A percentile compares a stretch with the other conserved stretches of the same genome.
Conservation (phyloP, 2,797 vertebrate genomes). For the Holocentrus rufus region DNA sequence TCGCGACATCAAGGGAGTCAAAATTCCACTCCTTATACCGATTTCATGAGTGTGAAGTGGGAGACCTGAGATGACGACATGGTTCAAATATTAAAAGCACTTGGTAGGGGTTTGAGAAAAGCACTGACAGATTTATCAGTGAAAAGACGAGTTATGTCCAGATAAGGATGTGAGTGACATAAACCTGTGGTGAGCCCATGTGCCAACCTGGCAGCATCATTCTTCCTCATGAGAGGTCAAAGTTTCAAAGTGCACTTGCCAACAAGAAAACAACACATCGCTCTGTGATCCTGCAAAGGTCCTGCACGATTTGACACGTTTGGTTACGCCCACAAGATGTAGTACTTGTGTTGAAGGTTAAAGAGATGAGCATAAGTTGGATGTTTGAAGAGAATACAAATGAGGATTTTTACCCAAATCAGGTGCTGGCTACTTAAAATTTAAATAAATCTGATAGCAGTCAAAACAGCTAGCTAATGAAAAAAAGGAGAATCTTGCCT, state of each 20-base stretch:
- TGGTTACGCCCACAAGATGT: not conserved
- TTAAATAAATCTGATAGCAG: not conserved
- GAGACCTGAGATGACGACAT: conserved; percentile 52
- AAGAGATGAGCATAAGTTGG: not conserved
- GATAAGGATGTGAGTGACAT: conserved; percentile 55
- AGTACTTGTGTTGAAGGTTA: not conserved
- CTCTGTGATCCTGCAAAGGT: conserved; percentile 22
- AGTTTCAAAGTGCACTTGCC: conserved; percentile 26
- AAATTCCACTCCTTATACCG: conserved; percentile 50
- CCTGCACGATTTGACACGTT: not conserved
- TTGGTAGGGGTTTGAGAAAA: conserved; percentile 48
- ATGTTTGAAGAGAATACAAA: conserved; percentile 1
- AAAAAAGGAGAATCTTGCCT: not conserved
- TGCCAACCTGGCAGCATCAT: conserved; percentile 20
- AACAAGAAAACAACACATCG: not conserved
- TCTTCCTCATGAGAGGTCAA: conserved; percentile 11
- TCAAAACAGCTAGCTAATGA: not conserved
- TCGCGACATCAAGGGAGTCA: conserved; percentile 59
- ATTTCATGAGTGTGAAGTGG: conserved; percentile 57
- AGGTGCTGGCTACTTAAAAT: not conserved
- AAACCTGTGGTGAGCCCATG: conserved; percentile 22
- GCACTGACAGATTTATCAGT: conserved; percentile 58
- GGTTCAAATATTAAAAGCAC: conserved; percentile 63
- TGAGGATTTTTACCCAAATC: not conserved
- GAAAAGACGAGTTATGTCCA: conserved; percentile 37